Evolutionary conservation across 2,888 invertebrate species (phyloP), one percentile per base, ranked within the genome.

Genomic region (Sinopyrophorus schimmeli): DNA sequence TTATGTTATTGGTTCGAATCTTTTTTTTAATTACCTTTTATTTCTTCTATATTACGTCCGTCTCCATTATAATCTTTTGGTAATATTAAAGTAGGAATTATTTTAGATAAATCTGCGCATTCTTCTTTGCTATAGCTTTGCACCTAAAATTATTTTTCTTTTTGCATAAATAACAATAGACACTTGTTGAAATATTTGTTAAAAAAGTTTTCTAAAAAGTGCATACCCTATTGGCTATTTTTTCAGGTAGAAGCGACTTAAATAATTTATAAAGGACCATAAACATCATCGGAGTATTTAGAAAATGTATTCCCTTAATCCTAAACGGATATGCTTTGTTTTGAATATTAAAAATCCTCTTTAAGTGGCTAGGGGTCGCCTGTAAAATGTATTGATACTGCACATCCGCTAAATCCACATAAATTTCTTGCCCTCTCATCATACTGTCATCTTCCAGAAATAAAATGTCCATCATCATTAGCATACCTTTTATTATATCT

Each of bases 61-160:
- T 6, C 10, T 1, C 52, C 52, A 3, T 42, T 47, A 18, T 39
- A 52, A 10, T 52, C 52, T 10, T 5, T 3, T 1, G 52, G 52
- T 23, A 52, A 17, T 4, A 52, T 31, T 3, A 30, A 10, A 14
- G 15, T 37, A 1, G 42, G 28, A 9, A 52, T 34, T 4, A 37
- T 4, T 27, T 42, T 52, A 3, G 37, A 39, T 4, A 52, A 16
- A 1, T 41, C 37, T 7, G 35, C 21, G 7, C 32, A 11, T 10
- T 42, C 27, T 30, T 47, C 41, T 21, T 35, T 23, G 5, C 3
- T 12, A 23, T 21, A 35, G 14, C 21, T 18, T 14, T 10, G 42
- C 30, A 48, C 6, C 23, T 17, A 30, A 7, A 15, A 34, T 24
- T 18, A 47, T 10, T 12, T 14, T 5, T 5, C 3, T 30, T 11